A percentile compares a stretch with the other conserved stretches of the same genome.
These are phyloP conservation scores for Chiloscyllium punctatum DNA, from an alignment of 2,797 vertebrate species.

Conservation along the genomic window DNA sequence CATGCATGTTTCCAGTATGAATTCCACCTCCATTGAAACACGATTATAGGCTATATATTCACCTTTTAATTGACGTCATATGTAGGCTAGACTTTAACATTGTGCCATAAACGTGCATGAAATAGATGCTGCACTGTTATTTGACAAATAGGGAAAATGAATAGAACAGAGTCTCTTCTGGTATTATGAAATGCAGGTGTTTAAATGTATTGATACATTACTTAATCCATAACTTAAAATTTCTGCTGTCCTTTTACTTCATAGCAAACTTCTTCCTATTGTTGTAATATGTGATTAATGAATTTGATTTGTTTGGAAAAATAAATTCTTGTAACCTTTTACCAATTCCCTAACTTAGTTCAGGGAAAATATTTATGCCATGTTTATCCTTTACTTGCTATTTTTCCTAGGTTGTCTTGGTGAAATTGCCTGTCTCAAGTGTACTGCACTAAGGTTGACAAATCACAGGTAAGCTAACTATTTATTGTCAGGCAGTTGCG, in stretches of 20 bases:
- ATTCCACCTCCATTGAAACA: background rate
- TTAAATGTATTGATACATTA: background rate
- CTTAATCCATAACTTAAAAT: background rate
- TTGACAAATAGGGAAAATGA: background rate
- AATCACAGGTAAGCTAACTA: constrained; percentile 65
- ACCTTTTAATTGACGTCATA: background rate
- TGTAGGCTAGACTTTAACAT: background rate
- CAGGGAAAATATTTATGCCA: background rate
- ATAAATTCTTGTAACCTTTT: background rate
- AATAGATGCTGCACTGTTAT: no score
- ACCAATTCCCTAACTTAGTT: background rate
- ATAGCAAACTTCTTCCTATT: background rate
- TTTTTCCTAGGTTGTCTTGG: constrained; percentile 63
- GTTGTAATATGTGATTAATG: background rate
- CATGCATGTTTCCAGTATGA: background rate
- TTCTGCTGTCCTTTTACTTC: background rate
- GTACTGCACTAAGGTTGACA: constrained; percentile 62
- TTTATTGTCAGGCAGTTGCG: background rate
- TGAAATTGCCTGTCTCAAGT: constrained; percentile 67
- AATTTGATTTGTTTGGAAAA: background rate
- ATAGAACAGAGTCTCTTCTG: background rate
- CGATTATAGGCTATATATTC: background rate
- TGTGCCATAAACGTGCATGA: no score
- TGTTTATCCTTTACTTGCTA: background rate
- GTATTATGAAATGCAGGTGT: background rate